Conservation (phyloP, 2,113 vertebrate species). For the Paracanthobrama guichenoti region DNA sequence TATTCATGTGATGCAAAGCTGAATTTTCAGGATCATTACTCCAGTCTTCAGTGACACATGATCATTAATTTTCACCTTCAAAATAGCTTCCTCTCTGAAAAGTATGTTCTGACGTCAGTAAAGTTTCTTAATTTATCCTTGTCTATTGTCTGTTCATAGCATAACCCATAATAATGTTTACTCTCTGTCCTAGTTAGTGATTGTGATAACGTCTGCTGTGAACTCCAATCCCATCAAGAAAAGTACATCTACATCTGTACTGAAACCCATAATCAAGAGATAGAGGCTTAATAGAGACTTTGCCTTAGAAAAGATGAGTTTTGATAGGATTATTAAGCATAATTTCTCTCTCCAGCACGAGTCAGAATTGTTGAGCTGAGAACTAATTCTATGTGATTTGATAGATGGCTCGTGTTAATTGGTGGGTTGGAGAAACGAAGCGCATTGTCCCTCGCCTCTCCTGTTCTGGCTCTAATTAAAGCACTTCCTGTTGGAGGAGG, state of each 20-base stretch:
- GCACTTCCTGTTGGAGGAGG: constrained; percentile 37
- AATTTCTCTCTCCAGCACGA: background rate
- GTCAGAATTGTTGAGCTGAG: constrained; percentile 31
- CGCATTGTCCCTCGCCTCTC: constrained; percentile 37
- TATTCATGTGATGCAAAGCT: too few relatives aligned
- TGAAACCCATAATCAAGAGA: constrained; percentile 34
- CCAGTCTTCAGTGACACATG: too few relatives aligned
- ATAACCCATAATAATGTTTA: background rate
- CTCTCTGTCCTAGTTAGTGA: background rate
- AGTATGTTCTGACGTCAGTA: background rate
- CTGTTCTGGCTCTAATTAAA: constrained; percentile 55
- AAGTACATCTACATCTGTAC: constrained; percentile 6
- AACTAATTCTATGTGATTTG: constrained; percentile 42
- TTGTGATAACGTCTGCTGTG: background rate
- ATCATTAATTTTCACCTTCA: background rate
- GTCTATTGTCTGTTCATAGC: background rate
- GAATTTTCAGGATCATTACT: too few relatives aligned
- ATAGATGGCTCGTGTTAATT: constrained; percentile 49
- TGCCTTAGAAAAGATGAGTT: constrained; percentile 8
- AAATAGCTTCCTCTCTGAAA: background rate
- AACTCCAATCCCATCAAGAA: constrained; percentile 10
- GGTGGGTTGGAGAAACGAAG: constrained; percentile 39
- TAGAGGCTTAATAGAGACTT: constrained; percentile 29
- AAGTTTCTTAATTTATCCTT: background rate
- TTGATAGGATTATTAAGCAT: constrained; percentile 15